Conservation (phyloP, 1,140 invertebrate species). For the Scaptomyza montana region DNA sequence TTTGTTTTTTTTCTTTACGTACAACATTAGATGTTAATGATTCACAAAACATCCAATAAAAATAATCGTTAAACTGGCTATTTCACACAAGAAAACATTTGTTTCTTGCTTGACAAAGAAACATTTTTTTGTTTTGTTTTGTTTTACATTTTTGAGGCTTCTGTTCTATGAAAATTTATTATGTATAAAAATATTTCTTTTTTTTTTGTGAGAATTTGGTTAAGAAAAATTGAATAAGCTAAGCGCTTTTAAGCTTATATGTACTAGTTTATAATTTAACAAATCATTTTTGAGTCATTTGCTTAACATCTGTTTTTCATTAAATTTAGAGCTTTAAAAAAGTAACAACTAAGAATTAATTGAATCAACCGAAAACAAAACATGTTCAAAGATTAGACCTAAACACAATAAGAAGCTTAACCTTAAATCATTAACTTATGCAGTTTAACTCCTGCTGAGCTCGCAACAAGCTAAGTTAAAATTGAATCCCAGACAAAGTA, state of each 20-base stretch:
- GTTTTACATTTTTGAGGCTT: neutral
- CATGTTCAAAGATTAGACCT: neutral
- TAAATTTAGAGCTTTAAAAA: no score
- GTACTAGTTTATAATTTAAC: no score
- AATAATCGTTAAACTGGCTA: constrained; percentile 19
- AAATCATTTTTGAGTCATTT: no score
- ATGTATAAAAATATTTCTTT: neutral
- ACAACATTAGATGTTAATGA: constrained; percentile 25
- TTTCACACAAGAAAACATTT: constrained; percentile 4
- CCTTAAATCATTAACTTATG: neutral
- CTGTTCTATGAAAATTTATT: neutral
- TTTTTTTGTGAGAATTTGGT: neutral
- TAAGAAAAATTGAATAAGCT: no score
- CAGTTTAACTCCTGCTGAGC: constrained; percentile 9
- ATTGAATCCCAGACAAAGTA: constrained; percentile 11
- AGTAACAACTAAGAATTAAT: no score
- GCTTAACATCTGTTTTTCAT: no score
- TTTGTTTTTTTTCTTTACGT: constrained; percentile 39
- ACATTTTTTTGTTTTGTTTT: neutral
- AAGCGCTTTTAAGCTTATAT: no score
- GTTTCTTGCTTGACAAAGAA: constrained; percentile 12
- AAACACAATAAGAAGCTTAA: neutral
- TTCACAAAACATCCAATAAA: constrained; percentile 29
- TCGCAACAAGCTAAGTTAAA: neutral
- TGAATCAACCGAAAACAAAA: neutral